Evolutionary conservation across 2,888 invertebrate species (phyloP).

Genomic region (Opisthograptis luteolata): DNA sequence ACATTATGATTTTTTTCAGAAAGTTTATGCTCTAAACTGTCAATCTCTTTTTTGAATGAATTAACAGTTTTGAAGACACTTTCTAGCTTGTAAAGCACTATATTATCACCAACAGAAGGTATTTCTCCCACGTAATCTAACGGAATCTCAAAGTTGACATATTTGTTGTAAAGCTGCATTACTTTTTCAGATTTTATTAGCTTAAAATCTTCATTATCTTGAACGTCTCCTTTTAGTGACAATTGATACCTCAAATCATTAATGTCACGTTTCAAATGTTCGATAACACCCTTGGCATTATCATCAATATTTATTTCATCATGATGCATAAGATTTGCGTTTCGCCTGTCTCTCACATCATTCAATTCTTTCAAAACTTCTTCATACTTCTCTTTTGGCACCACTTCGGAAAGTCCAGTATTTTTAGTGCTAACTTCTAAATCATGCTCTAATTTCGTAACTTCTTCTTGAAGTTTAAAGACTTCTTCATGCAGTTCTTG

Average conservation of each 20-base stretch:
- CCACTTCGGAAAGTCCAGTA: constrained; percentile 55
- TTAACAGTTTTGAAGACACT: constrained; percentile 81
- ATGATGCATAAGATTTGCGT: constrained; percentile 58
- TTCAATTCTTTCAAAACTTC: constrained; percentile 64
- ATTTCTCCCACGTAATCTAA: constrained; percentile 77
- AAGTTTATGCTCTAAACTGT: constrained; percentile 82
- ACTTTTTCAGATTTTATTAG: constrained; percentile 66
- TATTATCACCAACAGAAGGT: constrained; percentile 66
- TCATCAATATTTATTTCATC: constrained; percentile 79
- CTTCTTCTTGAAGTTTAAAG: constrained; percentile 76
- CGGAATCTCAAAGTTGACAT: constrained; percentile 77
- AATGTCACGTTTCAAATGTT: constrained; percentile 77
- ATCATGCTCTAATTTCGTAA: constrained; percentile 76
- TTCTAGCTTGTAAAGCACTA: constrained; percentile 76
- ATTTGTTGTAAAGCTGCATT: constrained; percentile 74
- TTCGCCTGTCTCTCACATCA: constrained; percentile 61
- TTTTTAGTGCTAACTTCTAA: constrained; percentile 64
- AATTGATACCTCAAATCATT: constrained; percentile 70
- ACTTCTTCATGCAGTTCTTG: constrained; percentile 81
- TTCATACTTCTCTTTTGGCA: constrained; percentile 69
- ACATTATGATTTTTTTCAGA: constrained; percentile 82
- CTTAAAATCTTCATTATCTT: constrained; percentile 54
- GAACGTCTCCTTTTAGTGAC: constrained; percentile 50
- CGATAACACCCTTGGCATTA: constrained; percentile 79
- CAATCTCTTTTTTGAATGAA: constrained; percentile 85